These are phyloP conservation scores for Philonicus albiceps DNA, from an alignment of 2,888 invertebrate species.

Conservation along the genomic window DNA sequence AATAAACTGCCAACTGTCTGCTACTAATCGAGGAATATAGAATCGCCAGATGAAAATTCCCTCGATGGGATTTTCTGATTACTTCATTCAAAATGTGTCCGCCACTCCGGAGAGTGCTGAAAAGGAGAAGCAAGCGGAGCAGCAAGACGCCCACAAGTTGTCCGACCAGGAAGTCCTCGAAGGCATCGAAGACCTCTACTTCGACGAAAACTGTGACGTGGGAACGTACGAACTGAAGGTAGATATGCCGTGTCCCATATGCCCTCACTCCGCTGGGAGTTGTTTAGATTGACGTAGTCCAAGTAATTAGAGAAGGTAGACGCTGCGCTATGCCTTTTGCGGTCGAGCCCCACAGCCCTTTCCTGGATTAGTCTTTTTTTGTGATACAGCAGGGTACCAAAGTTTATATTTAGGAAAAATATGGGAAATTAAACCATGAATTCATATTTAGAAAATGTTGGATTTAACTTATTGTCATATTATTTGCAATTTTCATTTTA, in stretches of 20 bases:
- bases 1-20: neutral
- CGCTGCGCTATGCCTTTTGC: too few species aligned
- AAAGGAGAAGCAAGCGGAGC: slow-evolving; percentile 41
- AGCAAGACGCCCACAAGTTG: slow-evolving; percentile 54
- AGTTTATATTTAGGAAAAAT: too few species aligned
- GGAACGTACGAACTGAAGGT: slow-evolving; percentile 60
- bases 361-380: too few species aligned
- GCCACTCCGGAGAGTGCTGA: slow-evolving; percentile 52
- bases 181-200: slow-evolving; percentile 60
- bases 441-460: neutral
- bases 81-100: slow-evolving; percentile 62
- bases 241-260: neutral
- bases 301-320: too few species aligned
- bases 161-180: slow-evolving; percentile 63
- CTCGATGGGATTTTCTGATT: slow-evolving; percentile 64
- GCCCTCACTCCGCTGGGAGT: neutral
- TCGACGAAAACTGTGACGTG: slow-evolving; percentile 57
- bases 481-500: neutral
- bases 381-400: too few species aligned
- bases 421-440: too few species aligned
- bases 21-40: slow-evolving; percentile 18
- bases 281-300: neutral
- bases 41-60: slow-evolving; percentile 63
- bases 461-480: neutral
- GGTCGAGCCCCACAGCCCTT: too few species aligned